Conservation (phyloP, 2,113 vertebrate genomes). For the Myxocyprinus asiaticus region DNA sequence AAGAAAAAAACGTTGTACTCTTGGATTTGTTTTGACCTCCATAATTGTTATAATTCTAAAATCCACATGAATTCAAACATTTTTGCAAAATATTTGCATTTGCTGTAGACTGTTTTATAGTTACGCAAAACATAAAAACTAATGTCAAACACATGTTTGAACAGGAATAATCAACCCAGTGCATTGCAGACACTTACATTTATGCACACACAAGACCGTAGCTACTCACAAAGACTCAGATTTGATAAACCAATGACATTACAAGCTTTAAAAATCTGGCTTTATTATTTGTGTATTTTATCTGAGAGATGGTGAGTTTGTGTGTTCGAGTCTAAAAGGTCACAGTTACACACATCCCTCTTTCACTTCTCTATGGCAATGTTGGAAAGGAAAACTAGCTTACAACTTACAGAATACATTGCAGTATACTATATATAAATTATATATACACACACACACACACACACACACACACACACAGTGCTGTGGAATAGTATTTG, state of each 20-base stretch:
- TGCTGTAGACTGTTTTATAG: background rate
- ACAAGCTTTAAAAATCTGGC: constrained; percentile 17
- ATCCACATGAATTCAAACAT: background rate
- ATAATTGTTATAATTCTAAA: background rate
- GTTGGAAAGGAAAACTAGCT: background rate
- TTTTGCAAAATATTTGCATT: background rate
- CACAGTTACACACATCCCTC: background rate
- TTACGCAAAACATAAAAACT: constrained; percentile 1
- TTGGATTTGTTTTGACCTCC: background rate
- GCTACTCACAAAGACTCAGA: background rate
- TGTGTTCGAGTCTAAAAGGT: background rate
- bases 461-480: too few relatives aligned
- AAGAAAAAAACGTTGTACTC: too few relatives aligned
- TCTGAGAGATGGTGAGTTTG: background rate
- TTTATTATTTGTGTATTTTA: background rate
- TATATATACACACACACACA: too few relatives aligned
- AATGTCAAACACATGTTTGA: background rate
- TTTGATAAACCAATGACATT: constrained; percentile 27
- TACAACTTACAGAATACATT: background rate
- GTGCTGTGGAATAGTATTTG: too few relatives aligned
- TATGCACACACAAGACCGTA: background rate
- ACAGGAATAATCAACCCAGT: background rate
- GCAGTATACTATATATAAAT: too few relatives aligned
- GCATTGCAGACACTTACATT: background rate
- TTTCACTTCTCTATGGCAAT: background rate